Evolutionary conservation across 2,888 invertebrate genomes (phyloP), one percentile per base, ranked within the genome.

Genomic region (Lordiphosa andalusiaca): DNA sequence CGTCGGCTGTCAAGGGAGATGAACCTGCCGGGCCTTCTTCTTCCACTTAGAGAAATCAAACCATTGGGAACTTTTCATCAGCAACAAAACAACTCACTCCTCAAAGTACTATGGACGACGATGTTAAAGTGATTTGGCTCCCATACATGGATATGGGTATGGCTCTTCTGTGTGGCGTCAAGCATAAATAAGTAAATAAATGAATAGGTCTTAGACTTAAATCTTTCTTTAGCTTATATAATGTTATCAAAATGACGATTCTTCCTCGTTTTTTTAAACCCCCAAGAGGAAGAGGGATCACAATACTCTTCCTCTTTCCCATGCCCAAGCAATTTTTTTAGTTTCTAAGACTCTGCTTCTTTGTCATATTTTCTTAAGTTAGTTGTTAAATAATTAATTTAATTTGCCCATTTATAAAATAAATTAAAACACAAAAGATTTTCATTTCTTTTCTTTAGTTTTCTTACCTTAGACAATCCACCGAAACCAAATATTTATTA

Each of bases 1-100:
- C 89, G 50, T 87, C 89, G 44, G 78, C 89, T 37, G 88, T 89
- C 3, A 89, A 90, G 77, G 89, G 87, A 25, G 88, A 89, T 49
- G 89, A 87, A 46, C 67, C 71, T 21, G 81, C 77, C 50, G 71
- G 77, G 44, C 35, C 61, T 36, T 58, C 67, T 36, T 58, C 67
- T 50, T 74, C 75, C 49, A 74, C 76, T 69, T 86, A 86, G 69
- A 61, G 10, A 33, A 9, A 37, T 16, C 7, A 13, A 41, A 50
- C 30, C n/a, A 53, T 44, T 44, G 30, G 44, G 44, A 61, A 53
- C 39, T 30, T 13, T 50, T 39, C 30, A 42, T 33, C 36, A 44
- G 42, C 46, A 42, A 47, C 37, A 56, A 67, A 67, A 40, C 35
- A 80, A 84, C 76, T 71, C 80, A 84, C 80, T 81, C 80, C 85